These are phyloP conservation scores for Collichthys lucidus DNA, from an alignment of 2,113 vertebrate species.

Conservation along the genomic window DNA sequence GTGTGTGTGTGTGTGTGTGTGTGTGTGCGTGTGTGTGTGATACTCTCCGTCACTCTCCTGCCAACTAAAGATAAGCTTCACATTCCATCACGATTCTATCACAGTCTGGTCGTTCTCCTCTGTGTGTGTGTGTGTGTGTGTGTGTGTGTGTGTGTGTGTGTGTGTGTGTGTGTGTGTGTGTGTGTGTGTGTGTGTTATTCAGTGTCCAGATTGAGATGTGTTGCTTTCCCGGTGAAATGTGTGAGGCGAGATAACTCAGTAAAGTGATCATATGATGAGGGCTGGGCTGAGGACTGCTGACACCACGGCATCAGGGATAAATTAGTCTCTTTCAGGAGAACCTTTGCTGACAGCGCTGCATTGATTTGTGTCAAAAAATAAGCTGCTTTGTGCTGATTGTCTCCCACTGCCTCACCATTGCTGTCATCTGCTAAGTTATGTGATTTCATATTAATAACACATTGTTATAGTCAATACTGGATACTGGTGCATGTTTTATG, in stretches of 20 bases:
- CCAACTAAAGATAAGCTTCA: constrained; percentile 64
- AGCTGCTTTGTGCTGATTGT: constrained; percentile 31
- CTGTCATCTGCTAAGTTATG: constrained; percentile 19
- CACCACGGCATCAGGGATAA: constrained; percentile 14
- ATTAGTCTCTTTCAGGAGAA: constrained; percentile 20
- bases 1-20: constrained; percentile 7
- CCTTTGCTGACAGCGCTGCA: not conserved
- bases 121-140: not conserved
- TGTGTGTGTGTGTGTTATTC: constrained; percentile 3
- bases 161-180: not conserved
- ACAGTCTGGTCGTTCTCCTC: constrained; percentile 47
- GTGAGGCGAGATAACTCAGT: constrained; percentile 47
- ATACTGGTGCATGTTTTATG: not conserved
- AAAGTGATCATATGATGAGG: constrained; percentile 14
- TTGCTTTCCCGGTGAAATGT: constrained; percentile 31
- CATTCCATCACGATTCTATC: constrained; percentile 74
- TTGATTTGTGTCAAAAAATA: constrained; percentile 64
- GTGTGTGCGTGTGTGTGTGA: not conserved
- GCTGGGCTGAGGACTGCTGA: constrained; percentile 1
- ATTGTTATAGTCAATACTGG: not conserved
- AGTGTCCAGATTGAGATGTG: constrained; percentile 9
- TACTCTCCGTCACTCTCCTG: constrained; percentile 25
- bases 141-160: constrained; percentile 5
- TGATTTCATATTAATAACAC: not conserved
- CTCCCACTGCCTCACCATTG: constrained; percentile 14